Conservation (phyloP, 2,113 vertebrate genomes). For the Callorhinus ursinus region DNA sequence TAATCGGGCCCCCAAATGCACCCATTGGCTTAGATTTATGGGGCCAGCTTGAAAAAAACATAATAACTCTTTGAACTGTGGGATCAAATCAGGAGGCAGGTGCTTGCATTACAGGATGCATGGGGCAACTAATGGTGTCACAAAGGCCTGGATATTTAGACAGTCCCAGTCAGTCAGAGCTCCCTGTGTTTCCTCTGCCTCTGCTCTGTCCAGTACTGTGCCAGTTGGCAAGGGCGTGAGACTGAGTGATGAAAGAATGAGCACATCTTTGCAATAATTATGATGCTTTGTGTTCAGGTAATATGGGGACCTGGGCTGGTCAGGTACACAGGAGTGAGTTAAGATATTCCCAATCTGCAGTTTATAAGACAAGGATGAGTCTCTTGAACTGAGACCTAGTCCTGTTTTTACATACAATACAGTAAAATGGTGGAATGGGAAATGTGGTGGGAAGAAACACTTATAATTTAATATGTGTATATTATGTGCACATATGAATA, state of each 20-base stretch:
- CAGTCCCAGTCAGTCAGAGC: background rate
- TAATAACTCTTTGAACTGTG: background rate
- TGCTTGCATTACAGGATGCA: background rate
- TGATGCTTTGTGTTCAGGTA: background rate
- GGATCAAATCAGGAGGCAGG: background rate
- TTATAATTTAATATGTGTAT: background rate
- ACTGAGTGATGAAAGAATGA: background rate
- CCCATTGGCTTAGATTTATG: background rate
- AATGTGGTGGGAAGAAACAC: background rate
- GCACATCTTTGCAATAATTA: background rate
- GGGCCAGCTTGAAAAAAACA: background rate
- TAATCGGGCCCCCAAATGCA: background rate
- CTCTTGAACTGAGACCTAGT: background rate
- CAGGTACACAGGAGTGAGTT: no score
- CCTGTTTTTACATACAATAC: background rate
- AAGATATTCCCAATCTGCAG: background rate
- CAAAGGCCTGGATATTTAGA: background rate
- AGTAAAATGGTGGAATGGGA: background rate
- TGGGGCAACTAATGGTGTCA: background rate
- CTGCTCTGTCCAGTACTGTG: background rate
- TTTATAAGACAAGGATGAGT: background rate
- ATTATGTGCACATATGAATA: background rate
- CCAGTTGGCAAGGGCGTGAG: background rate
- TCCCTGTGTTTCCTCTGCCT: background rate
- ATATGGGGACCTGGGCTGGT: background rate